Evolutionary conservation across 2,888 invertebrate species (phyloP), one percentile per base, ranked within the genome.

Genomic region (Papilio gigon): DNA sequence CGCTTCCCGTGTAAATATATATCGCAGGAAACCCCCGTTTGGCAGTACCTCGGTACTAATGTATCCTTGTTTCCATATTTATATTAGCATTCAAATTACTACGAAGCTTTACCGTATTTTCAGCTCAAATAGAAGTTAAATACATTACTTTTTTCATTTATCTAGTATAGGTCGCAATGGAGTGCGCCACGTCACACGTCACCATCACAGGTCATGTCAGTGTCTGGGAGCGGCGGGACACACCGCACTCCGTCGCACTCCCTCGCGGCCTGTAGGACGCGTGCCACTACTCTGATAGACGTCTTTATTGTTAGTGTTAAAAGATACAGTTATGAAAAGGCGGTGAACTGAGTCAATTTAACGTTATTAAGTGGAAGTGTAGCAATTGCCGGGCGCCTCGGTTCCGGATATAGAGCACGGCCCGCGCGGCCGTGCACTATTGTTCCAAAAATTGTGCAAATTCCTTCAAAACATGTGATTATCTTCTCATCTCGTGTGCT

Each of bases 371-470:
- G 20, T 59, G 58, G 66, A 47, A 33, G 40, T 17, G 11, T 25
- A 60, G 68, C 17, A 11, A 1, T 30, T 2, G 4, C 17, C 40
- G 27, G 11, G n/a, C 61, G 37, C 66, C 71, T 14, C 11, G 25
- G 20, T n/a, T 20, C 14, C 9, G 12, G 22, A 42, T 22, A 42
- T 56, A 25, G 40, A 61, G 53, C 61, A 61, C 62, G 8, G 66
- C 60, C 22, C 30, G 37, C 62, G 58, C 68, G 70, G 61, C 30
- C 20, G 22, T 64, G 50, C 44, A 61, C 71, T 74, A 74, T 76
- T 76, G 76, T 75, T 75, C 71, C 68, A 58, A 71, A 58, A 61
- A 71, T 74, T 75, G 71, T 74, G 73, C 69, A 72, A 75, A 74
- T 50, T 69, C 71, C 65, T 56, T 67, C 62, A 47, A 25, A 14